Evolutionary conservation across 1,140 invertebrate species (phyloP).

Genomic region (Pteromalus puparum): DNA sequence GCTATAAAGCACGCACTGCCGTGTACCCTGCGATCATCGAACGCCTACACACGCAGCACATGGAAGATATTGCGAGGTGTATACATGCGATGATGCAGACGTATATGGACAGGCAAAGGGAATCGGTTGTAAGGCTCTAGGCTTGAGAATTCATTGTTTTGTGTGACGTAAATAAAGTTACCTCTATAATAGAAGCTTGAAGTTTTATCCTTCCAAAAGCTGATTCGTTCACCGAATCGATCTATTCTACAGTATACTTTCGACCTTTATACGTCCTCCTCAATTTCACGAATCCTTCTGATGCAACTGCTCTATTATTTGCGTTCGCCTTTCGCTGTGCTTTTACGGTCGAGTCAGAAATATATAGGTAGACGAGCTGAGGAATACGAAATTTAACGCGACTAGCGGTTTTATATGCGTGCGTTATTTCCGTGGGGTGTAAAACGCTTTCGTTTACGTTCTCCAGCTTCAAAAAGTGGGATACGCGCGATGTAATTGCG

Average conservation of each 20-base stretch:
- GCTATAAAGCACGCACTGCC: neutral
- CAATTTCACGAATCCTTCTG: neutral
- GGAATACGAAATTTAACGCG: neutral
- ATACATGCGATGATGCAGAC: neutral
- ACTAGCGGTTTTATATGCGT: neutral
- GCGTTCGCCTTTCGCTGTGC: neutral
- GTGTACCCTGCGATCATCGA: neutral
- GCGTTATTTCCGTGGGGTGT: conserved; percentile 24
- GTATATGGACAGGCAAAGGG: neutral
- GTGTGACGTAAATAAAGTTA: neutral
- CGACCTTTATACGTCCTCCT: no score
- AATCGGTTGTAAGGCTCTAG: neutral
- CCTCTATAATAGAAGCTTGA: neutral
- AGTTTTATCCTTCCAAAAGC: no score
- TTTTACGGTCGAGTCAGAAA: neutral
- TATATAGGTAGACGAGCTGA: neutral
- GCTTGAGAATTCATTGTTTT: neutral
- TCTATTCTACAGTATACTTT: no score
- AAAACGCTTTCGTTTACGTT: conserved; percentile 15
- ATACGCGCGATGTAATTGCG: conserved; percentile 17
- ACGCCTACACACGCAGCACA: neutral
- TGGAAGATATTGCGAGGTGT: neutral
- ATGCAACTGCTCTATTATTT: conserved; percentile 21
- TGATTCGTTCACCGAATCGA: no score
- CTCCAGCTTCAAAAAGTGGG: conserved; percentile 1